phyloP scores from a whole-genome alignment of 1,140 invertebrate species.

The Drosophila lacertosa region DNA sequence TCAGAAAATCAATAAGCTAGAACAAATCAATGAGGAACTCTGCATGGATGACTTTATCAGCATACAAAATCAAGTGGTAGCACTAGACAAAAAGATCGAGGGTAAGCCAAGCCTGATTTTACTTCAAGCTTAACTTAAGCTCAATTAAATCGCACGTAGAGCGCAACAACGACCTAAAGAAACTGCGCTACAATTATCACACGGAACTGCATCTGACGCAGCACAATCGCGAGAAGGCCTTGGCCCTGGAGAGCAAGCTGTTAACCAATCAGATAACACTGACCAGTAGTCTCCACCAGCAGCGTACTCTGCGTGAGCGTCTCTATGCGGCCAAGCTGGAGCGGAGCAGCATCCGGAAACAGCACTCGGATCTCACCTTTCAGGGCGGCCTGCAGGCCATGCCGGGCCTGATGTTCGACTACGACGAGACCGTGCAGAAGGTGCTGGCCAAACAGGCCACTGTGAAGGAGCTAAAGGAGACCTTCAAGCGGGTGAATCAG shows the following conservation, averaged over 20 bases:
- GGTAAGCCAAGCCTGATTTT: slow-evolving; percentile 28
- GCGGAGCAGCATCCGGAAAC: slow-evolving; percentile 26
- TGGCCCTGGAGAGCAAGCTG: slow-evolving; percentile 24
- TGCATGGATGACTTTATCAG: slow-evolving; percentile 53
- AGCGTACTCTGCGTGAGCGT: background rate
- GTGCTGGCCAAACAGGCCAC: slow-evolving; percentile 9
- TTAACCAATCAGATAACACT: background rate
- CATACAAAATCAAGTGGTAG: slow-evolving; percentile 55
- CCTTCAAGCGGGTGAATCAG: slow-evolving; percentile 10
- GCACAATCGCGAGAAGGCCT: slow-evolving; percentile 61
- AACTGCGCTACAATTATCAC: slow-evolving; percentile 34
- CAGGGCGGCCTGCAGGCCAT: slow-evolving; percentile 67
- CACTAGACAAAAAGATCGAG: slow-evolving; percentile 69
- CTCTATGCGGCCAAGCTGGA: slow-evolving; percentile 40
- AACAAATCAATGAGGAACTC: slow-evolving; percentile 54
- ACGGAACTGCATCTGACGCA: slow-evolving; percentile 51
- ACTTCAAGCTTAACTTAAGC: no score
- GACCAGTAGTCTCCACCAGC: accelerated
- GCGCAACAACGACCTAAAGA: slow-evolving; percentile 54
- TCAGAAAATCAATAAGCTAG: slow-evolving; percentile 55
- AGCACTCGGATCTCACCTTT: slow-evolving; percentile 31
- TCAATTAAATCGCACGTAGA: slow-evolving; percentile 37
- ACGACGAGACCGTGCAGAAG: slow-evolving; percentile 49
- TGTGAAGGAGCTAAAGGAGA: slow-evolving; percentile 35
- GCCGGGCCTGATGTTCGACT: slow-evolving; percentile 68